Conservation (phyloP, 2,888 invertebrate genomes). For the Ametastegia equiseti region DNA sequence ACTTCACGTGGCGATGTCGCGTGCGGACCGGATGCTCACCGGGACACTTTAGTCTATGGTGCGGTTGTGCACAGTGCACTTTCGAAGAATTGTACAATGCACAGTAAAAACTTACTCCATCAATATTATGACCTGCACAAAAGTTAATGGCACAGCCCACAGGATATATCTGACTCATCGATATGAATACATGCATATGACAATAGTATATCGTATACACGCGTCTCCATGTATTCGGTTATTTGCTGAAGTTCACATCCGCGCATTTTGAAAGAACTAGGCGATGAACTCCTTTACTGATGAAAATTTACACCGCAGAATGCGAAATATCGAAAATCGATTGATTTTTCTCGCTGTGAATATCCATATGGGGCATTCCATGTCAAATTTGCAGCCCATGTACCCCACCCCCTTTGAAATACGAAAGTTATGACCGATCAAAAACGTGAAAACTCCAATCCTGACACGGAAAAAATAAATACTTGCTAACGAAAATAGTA, state of each 20-base stretch:
- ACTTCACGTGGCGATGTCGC: constrained; percentile 70
- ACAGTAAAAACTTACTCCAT: constrained; percentile 49
- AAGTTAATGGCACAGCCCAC: constrained; percentile 44
- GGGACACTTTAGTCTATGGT: constrained; percentile 62
- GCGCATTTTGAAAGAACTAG: background rate
- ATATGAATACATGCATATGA: background rate
- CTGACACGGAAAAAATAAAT: no score
- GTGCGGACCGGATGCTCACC: constrained; percentile 68
- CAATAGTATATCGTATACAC: background rate
- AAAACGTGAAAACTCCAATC: no score
- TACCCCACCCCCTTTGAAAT: no score
- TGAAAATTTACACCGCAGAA: background rate
- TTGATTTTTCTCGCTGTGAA: background rate
- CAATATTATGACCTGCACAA: constrained; percentile 55
- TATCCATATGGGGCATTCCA: no score
- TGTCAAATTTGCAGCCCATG: no score
- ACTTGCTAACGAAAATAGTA: no score
- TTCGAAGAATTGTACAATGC: constrained; percentile 22
- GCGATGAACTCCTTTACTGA: no score
- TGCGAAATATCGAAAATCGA: background rate
- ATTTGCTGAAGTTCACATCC: background rate
- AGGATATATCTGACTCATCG: constrained; percentile 37
- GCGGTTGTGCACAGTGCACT: constrained; percentile 49
- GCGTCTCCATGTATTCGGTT: background rate
- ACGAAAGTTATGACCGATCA: no score